Evolutionary conservation across 2,797 vertebrate species (phyloP), one percentile per base, ranked within the genome.

Genomic region (Alauda arvensis): DNA sequence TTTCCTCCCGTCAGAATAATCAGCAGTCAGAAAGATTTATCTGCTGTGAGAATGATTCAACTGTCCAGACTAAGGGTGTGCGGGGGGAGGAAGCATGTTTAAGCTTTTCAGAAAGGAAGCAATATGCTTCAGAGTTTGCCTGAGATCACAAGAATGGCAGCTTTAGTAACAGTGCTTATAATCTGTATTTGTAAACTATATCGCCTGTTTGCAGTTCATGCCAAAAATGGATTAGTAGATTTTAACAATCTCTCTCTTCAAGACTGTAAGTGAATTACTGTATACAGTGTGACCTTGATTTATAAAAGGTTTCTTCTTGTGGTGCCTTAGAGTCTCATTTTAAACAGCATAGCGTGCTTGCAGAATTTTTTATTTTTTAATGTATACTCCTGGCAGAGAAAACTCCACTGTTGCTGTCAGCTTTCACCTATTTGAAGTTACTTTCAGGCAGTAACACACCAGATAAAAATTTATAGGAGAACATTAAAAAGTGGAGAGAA

Each of bases 1-100:
- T 24, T 1, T 37, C 12, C 9, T 34, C 43, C 33, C 0, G 8
- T 91, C 80, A 90, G 92, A 95, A 92, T 95, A 95, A 96, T 94
- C 89, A 85, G 84, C 89, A 90, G 86, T 91, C 94, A 87, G 63
- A 93, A 94, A 93, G 86, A 92, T 95, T 92, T 88, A 92, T 95
- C 92, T 92, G 55, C 93, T 94, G 91, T 88, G 88, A 83, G 91
- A 96, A 87, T 90, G 87, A 89, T 81, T 88, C 76, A 83, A 49
- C 89, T 89, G 56, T 83, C 90, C 92, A 69, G 76, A 87, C 90
- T 60, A 56, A 39, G 63, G 66, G 57, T 52, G 45, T 46, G 52
- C 2, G 67, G 16, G 76, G 66, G 87, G 40, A 87, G 71, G 52
- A 76, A 51, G 33, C 45, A 53, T 62, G 74, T 82, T 92, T 79